Evolutionary conservation across 2,113 vertebrate genomes (phyloP).

Genomic region (Brachionichthys hirsutus): DNA sequence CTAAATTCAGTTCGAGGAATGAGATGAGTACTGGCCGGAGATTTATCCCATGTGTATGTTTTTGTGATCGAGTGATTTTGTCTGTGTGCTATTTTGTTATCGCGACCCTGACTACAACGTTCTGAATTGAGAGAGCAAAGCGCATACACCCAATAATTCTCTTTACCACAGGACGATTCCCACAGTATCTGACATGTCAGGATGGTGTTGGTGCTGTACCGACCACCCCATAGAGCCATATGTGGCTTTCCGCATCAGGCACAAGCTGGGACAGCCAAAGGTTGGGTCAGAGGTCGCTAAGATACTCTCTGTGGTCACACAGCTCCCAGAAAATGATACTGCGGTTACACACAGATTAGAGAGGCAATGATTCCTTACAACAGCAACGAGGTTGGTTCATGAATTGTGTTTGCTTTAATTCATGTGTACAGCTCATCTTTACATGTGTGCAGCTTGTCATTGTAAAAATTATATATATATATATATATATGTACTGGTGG

Average conservation of each 20-base stretch:
- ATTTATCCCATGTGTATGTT: slow-evolving; percentile 22
- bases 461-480: too few species aligned
- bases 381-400: too few species aligned
- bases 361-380: background rate
- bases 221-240: slow-evolving; percentile 49
- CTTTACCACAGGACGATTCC: slow-evolving; percentile 36
- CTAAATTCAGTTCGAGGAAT: slow-evolving; percentile 27
- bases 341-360: slow-evolving; percentile 3
- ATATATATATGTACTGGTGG: too few species aligned
- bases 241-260: slow-evolving; percentile 31
- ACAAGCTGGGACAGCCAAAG: slow-evolving; percentile 9
- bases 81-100: slow-evolving; percentile 10
- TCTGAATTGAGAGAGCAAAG: background rate
- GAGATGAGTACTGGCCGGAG: slow-evolving; percentile 13
- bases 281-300: slow-evolving; percentile 49
- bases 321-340: slow-evolving; percentile 14
- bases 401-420: too few species aligned
- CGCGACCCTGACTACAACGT: background rate
- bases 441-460: too few species aligned
- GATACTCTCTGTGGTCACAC: slow-evolving; percentile 38
- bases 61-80: slow-evolving; percentile 7
- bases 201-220: slow-evolving; percentile 21
- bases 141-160: slow-evolving; percentile 5
- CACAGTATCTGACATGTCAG: slow-evolving; percentile 52
- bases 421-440: too few species aligned